Evolutionary conservation across 2,797 vertebrate genomes (phyloP).

Genomic region (Myotis findleyi): DNA sequence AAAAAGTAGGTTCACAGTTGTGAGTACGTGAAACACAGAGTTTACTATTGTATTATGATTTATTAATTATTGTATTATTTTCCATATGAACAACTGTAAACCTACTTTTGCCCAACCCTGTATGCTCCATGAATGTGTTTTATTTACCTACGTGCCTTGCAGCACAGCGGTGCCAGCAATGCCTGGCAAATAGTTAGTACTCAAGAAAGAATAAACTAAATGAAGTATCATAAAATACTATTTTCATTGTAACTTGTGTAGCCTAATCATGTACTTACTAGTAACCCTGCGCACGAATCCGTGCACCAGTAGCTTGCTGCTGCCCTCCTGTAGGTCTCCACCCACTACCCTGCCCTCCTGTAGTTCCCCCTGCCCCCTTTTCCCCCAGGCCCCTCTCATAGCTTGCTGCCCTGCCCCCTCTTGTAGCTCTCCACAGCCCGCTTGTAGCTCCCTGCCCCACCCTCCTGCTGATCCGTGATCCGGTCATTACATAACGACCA

Average conservation of each 20-base stretch:
- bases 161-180: background rate
- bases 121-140: background rate
- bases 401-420: too few relatives aligned
- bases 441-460: too few relatives aligned
- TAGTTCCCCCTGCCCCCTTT: too few relatives aligned
- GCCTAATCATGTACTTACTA: background rate
- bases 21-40: background rate
- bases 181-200: background rate
- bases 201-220: background rate
- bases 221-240: background rate
- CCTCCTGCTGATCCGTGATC: too few relatives aligned
- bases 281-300: too few relatives aligned
- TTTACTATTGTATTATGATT: background rate
- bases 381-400: too few relatives aligned
- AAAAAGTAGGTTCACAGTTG: background rate
- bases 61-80: background rate
- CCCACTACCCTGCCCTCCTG: too few relatives aligned
- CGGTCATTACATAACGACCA: too few relatives aligned
- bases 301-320: too few relatives aligned
- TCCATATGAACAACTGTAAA: background rate
- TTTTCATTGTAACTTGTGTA: background rate
- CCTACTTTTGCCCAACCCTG: background rate
- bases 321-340: too few relatives aligned
- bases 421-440: too few relatives aligned
- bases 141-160: background rate